phyloP scores from a whole-genome alignment of 2,797 vertebrate genomes.

The Chaetodon trifasciatus region DNA sequence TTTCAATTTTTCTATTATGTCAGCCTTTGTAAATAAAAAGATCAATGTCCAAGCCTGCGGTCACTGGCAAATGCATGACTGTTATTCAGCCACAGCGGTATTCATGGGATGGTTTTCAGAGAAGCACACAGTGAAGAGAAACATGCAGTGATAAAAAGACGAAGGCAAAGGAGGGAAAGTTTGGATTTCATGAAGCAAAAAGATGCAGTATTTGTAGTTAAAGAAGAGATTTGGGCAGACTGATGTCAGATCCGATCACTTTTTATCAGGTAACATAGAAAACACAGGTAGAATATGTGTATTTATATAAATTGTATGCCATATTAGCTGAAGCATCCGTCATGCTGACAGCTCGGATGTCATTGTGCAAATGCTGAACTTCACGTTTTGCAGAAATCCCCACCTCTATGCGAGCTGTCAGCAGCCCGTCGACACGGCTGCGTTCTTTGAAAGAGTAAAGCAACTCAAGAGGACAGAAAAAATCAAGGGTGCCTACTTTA shows the following conservation, averaged over 20 bases:
- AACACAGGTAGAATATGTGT: not conserved
- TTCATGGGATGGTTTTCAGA: not conserved
- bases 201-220: not conserved
- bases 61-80: not conserved
- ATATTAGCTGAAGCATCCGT: not conserved
- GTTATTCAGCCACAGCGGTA: not conserved
- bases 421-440: not conserved
- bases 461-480: not conserved
- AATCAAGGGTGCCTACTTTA: constrained; percentile 17
- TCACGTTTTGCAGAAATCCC: not conserved
- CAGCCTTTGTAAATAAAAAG: not conserved
- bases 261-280: not conserved
- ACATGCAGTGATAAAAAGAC: not conserved
- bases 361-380: not conserved
- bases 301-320: not conserved
- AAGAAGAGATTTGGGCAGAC: no score
- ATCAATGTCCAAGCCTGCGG: not conserved
- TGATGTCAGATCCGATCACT: not conserved
- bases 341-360: not conserved
- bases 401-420: not conserved
- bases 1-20: not conserved
- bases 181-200: no score
- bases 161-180: not conserved
- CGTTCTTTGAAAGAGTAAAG: constrained; percentile 4
- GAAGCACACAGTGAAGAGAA: not conserved